A percentile compares a stretch with the other conserved stretches of the same genome.
Conservation (phyloP, 2,888 invertebrate genomes). For the Perdita meconis region DNA sequence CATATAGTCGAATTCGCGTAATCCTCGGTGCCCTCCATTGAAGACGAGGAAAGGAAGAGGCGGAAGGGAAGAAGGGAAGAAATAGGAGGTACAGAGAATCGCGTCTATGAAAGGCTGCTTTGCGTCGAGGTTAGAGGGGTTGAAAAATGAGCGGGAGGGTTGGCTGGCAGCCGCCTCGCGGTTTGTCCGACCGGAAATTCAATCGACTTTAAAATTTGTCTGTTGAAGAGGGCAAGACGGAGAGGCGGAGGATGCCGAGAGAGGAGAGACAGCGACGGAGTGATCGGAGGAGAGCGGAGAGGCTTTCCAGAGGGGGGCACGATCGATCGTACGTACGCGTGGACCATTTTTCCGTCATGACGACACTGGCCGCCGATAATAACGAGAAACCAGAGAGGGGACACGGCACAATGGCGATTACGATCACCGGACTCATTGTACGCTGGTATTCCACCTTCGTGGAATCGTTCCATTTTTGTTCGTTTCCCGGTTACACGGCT, state of each 20-base stretch:
- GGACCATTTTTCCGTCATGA: constrained; percentile 72
- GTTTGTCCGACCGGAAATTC: constrained; percentile 59
- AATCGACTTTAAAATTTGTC: constrained; percentile 68
- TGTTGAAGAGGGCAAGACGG: constrained; percentile 32
- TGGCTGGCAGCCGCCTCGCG: constrained; percentile 46
- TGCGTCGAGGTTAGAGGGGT: constrained; percentile 33
- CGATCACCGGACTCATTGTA: constrained; percentile 73
- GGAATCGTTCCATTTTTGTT: constrained; percentile 63
- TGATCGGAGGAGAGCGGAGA: constrained; percentile 45
- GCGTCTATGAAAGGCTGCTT: constrained; percentile 25
- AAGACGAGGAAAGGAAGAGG: too few relatives aligned
- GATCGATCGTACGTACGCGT: constrained; percentile 70
- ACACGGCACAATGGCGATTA: constrained; percentile 73
- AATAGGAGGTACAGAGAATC: not conserved
- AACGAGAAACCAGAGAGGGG: constrained; percentile 61
- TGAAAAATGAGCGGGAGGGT: constrained; percentile 44
- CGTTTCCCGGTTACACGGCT: constrained; percentile 47
- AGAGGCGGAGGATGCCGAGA: constrained; percentile 15
- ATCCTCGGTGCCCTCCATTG: not conserved
- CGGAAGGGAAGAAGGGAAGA: not conserved
- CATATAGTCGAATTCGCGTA: not conserved
- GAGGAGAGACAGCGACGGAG: constrained; percentile 34
- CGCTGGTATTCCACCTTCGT: constrained; percentile 58
- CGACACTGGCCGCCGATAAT: constrained; percentile 68
- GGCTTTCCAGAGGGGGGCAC: constrained; percentile 53